Conservation (phyloP, 2,113 vertebrate species). For the Zosterops borbonicus region DNA sequence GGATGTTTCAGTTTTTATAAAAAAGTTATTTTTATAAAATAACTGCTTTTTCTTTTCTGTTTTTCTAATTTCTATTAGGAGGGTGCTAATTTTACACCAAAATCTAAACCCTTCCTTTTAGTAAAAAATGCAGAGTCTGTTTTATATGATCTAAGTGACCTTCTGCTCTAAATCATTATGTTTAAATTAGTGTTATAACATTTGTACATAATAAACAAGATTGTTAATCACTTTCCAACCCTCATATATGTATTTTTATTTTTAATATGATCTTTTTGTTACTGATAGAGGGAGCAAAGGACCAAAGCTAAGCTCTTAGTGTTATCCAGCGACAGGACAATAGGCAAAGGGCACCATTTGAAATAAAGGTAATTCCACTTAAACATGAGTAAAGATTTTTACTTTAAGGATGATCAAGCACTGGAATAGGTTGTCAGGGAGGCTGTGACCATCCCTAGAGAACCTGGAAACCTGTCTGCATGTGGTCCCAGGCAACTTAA, state of each 20-base stretch:
- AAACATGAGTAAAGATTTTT: neutral
- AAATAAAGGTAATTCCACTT: neutral
- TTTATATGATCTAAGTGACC: neutral
- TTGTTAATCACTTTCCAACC: neutral
- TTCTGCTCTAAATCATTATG: neutral
- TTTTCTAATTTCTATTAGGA: neutral
- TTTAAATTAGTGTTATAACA: neutral
- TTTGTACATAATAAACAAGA: neutral
- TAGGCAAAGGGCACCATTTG: neutral
- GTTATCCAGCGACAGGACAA: neutral
- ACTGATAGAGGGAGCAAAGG: neutral
- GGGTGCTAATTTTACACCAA: neutral
- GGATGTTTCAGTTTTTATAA: neutral
- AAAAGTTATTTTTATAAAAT: neutral
- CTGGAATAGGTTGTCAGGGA: neutral
- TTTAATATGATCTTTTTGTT: too few species aligned
- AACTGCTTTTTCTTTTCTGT: fast-evolving
- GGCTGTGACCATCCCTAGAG: neutral
- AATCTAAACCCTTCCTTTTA: neutral
- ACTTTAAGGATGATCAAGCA: neutral
- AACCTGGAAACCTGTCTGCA: neutral
- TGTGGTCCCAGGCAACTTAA: fast-evolving
- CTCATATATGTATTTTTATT: neutral
- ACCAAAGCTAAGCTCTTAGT: neutral
- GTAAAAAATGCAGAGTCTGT: neutral